phyloP scores from a whole-genome alignment of 2,888 invertebrate species.

The Habroteleia sp. region DNA sequence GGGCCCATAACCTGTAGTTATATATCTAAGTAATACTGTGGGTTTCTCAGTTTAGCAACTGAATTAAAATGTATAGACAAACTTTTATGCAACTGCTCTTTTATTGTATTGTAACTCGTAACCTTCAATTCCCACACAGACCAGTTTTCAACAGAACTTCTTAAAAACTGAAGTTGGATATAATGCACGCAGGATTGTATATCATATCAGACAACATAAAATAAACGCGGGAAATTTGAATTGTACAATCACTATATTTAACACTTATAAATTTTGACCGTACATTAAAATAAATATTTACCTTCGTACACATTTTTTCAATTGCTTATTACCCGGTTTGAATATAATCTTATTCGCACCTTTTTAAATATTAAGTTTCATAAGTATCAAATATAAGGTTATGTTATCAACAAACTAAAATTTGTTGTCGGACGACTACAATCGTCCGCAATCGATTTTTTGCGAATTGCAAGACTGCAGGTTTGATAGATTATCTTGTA shows the following conservation, averaged over 20 bases:
- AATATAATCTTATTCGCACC: no score
- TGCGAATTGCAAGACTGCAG: no score
- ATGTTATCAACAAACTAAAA: no score
- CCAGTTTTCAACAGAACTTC: background rate
- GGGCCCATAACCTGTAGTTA: constrained; percentile 16
- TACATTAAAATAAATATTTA: no score
- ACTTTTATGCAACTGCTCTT: background rate
- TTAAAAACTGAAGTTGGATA: background rate
- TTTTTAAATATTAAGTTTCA: no score
- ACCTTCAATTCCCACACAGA: background rate
- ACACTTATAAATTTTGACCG: no score
- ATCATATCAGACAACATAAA: background rate
- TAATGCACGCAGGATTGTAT: background rate
- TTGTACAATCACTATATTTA: background rate
- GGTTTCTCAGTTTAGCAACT: background rate
- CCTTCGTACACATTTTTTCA: no score
- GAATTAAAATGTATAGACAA: background rate
- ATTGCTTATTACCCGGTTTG: no score
- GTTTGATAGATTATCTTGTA: no score
- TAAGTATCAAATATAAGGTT: no score
- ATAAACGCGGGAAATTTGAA: constrained; percentile 1
- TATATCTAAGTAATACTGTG: background rate
- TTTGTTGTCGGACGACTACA: no score
- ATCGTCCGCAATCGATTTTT: no score
- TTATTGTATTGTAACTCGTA: background rate